These are phyloP conservation scores for Glaucomys volans DNA, from an alignment of 2,113 vertebrate species.

Conservation along the genomic window DNA sequence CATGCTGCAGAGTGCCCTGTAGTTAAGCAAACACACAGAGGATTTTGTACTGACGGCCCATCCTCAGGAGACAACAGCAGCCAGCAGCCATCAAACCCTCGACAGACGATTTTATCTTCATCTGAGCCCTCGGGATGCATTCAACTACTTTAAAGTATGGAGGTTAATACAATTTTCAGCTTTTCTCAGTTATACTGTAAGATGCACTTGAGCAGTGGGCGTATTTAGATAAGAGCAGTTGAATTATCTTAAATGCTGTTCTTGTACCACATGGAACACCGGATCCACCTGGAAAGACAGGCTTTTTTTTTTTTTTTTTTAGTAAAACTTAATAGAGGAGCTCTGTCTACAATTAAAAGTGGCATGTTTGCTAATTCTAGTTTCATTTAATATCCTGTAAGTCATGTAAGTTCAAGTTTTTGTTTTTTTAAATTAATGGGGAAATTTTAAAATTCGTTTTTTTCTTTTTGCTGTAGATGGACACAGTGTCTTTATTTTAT, in stretches of 20 bases:
- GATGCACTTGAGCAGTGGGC: slow-evolving; percentile 87
- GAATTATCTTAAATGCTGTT: slow-evolving; percentile 87
- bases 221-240: slow-evolving; percentile 89
- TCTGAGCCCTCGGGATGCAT: neutral
- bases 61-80: neutral
- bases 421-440: slow-evolving; percentile 86
- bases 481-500: no score
- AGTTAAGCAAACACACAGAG: neutral
- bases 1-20: rapidly evolving
- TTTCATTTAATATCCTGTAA: slow-evolving; percentile 89
- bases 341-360: slow-evolving; percentile 87
- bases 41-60: neutral
- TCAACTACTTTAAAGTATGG: neutral
- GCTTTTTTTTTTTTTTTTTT: slow-evolving; percentile 74
- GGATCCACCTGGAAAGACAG: slow-evolving; percentile 86
- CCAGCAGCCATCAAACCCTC: neutral
- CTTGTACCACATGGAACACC: slow-evolving; percentile 83
- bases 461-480: no score
- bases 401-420: slow-evolving; percentile 86
- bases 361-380: slow-evolving; percentile 89
- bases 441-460: no score
- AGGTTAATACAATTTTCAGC: slow-evolving; percentile 77
- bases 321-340: slow-evolving; percentile 88
- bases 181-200: slow-evolving; percentile 87
- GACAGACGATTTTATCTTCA: neutral